Evolutionary conservation across 2,888 invertebrate genomes (phyloP).

Genomic region (Drosophila kuntzei): DNA sequence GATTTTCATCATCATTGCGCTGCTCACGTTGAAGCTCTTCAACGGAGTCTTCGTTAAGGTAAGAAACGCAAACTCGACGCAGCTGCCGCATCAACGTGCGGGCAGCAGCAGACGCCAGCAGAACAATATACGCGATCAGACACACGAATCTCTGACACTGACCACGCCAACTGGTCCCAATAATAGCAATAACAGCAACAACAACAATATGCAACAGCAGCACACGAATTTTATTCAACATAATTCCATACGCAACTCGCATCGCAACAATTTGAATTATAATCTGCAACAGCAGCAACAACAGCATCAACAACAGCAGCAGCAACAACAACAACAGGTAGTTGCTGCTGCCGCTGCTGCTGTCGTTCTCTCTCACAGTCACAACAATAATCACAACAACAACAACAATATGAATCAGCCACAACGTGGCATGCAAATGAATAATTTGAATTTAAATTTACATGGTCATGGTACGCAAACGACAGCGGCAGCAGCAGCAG

Average conservation of each 20-base stretch:
- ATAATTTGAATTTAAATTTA: constrained; percentile 82
- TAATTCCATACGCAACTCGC: constrained; percentile 83
- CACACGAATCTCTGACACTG: constrained; percentile 79
- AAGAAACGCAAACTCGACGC: constrained; percentile 75
- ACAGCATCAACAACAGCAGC: constrained; percentile 76
- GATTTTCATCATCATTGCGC: constrained; percentile 84
- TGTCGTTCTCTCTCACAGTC: constrained; percentile 75
- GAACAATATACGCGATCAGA: constrained; percentile 82
- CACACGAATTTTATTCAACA: constrained; percentile 82
- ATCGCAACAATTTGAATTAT: constrained; percentile 83
- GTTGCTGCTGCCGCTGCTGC: constrained; percentile 82
- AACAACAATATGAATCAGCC: constrained; percentile 59
- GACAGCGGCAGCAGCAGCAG: constrained; percentile 84
- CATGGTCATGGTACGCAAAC: constrained; percentile 74
- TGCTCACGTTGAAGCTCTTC: constrained; percentile 84
- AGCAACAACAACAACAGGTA: constrained; percentile 72
- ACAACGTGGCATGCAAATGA: constrained; percentile 81
- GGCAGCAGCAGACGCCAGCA: constrained; percentile 77
- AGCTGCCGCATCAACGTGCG: constrained; percentile 69
- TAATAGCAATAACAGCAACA: constrained; percentile 36
- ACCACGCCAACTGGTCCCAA: constrained; percentile 59
- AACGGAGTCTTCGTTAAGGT: constrained; percentile 85
- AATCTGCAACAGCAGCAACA: constrained; percentile 79
- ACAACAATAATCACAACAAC: constrained; percentile 41
- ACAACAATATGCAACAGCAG: constrained; percentile 73